Base-by-base conservation (phyloP, 2,888 invertebrate genomes). In the Lepidocyrtoides sp. region DNA sequence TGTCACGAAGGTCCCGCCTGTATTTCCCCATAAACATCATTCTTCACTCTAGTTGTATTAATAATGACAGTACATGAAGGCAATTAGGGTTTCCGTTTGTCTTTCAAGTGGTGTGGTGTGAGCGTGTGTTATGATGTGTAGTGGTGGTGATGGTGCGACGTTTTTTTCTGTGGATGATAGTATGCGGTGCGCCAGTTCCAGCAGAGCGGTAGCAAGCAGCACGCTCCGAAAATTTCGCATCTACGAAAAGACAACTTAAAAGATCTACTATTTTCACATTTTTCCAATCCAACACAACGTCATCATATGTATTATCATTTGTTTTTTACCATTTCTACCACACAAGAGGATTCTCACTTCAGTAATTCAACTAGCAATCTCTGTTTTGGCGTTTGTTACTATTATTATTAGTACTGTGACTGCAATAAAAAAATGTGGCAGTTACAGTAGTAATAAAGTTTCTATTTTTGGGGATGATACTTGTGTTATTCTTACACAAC, bases 51-150 rank as follows among this genome's bases (percentile, higher is more conserved):
- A 83, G 88, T 87, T 75, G 75, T 69, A 88, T 79, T 89, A 91
- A 82, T 90, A 83, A 92, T 87, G 86, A 87, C 77, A 84, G 85
- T 88, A 86, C 91, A 92, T 79, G 63, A 90, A 72, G 89, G 90
- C 92, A 93, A 93, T 93, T 93, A 93, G 92, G 91, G 89, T 91
- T 92, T 89, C 84, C 89, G 84, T 87, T 87, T 81, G 81, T 88
- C 41, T 88, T 23, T 79, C 81, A 69, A 79, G 72, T 88, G 57
- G 17, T 17, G 81, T 72, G 72, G n/a, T n/a, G n/a, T 48, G 14
- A 7, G 36, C 41, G 41, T 17, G 41, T 10, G 10, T 26, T 1
- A 63, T 14, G 4, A 29, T 2, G 26, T 29, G 23, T 36, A 23
- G 0, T 72, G 36, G 44, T 72, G 44, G 10, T 41, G 12, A 63